Evolutionary conservation across 53 echinoderm and acorn worm genomes (phyloP), one percentile per base, ranked within the genome.

Genomic region (Henricia sp.): DNA sequence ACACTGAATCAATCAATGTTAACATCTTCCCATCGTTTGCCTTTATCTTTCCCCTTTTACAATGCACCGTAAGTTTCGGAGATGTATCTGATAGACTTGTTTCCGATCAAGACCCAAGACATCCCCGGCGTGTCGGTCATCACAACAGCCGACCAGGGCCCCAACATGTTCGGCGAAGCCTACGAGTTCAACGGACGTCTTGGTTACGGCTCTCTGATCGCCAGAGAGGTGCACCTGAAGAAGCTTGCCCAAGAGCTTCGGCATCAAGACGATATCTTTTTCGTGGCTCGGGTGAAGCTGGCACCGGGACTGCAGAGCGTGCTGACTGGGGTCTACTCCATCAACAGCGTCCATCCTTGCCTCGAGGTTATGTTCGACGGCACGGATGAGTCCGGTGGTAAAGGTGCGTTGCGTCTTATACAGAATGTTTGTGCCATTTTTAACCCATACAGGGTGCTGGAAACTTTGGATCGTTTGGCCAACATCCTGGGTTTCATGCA

Each of bases 321-420:
- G 2, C 54, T 85, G 17, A 72, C 63, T 13, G 85, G 85, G 0
- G 67, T 85, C 8, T 85, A 85, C 74, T 85, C 85, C 0, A 23
- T 73, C 14, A 73, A 60, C 40, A 65, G 64, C 59, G 21, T 44
- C 32, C 72, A 63, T 16, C 80, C 80, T 10, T 80, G 64, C 48
- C 26, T 80, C 3, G 63, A 80, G 64, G 46, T 80, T 13, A 36
- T 64, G 80, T 80, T 80, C 23, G 80, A 80, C 46, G 80, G 80
- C 0, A 80, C 62, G 33, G 26, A 38, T 32, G 50, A 46, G 10
- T 23, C 64, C 1, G 64, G 64, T 20, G 80, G 64, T 24, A 80
- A 80, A 43, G 80, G 80, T 80, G 42, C 62, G 53, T 8, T 30
- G 3, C 8, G n/a, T n/a, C n/a, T n/a, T n/a, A n/a, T n/a, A n/a